Evolutionary conservation across 2,797 vertebrate genomes (phyloP).

Genomic region (Pseudomugil gertrudae): DNA sequence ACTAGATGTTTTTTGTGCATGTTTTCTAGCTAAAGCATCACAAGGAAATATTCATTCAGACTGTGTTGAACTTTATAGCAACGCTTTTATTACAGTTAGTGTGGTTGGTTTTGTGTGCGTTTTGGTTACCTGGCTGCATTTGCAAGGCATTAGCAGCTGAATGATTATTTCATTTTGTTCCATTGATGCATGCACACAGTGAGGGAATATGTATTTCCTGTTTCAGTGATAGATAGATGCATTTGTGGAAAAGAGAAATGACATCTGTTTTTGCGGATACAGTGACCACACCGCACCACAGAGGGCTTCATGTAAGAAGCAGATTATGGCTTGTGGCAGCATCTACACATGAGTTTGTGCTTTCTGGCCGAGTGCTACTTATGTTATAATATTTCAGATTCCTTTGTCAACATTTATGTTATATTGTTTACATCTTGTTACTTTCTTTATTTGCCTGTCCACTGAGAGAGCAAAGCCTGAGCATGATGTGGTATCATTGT

Average conservation of each 20-base stretch:
- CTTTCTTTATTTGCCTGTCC: conserved; percentile 17
- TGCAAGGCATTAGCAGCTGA: conserved; percentile 40
- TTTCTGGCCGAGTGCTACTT: background rate
- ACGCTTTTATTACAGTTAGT: conserved; percentile 28
- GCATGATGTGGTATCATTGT: conserved; percentile 66
- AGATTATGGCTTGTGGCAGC: conserved; percentile 1
- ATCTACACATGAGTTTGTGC: background rate
- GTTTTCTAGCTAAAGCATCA: background rate
- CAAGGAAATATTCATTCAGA: conserved; percentile 8
- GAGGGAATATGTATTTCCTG: conserved; percentile 50
- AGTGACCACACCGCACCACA: conserved; percentile 5
- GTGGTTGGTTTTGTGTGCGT: conserved; percentile 28
- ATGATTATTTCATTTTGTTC: conserved; percentile 30
- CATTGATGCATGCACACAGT: conserved; percentile 21
- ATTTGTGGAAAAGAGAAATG: conserved; percentile 41
- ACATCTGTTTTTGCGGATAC: conserved; percentile 27
- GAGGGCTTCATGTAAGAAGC: conserved; percentile 15
- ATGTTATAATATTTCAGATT: conserved; percentile 11
- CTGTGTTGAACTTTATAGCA: conserved; percentile 17
- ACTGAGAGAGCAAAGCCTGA: conserved; percentile 26
- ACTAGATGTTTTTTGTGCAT: background rate
- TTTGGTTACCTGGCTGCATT: conserved; percentile 32
- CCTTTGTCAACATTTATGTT: conserved; percentile 2
- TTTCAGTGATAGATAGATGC: conserved; percentile 48
- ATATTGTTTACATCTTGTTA: conserved; percentile 32